Conservation (phyloP, 2,113 vertebrate species). For the Chrysochloris asiatica region DNA sequence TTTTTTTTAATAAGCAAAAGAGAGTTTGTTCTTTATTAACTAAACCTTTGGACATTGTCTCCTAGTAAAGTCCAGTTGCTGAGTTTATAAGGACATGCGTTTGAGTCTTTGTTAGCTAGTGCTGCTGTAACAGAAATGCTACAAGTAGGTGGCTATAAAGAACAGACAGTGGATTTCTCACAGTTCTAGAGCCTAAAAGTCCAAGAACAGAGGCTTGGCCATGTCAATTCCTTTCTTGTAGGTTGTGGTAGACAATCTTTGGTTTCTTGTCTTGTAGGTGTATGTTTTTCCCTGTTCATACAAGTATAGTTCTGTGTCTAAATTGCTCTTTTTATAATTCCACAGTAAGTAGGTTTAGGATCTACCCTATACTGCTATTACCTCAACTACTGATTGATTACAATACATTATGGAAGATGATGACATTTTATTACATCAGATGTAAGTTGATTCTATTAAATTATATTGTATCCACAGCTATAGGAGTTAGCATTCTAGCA, state of each 20-base stretch:
- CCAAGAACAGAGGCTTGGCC: neutral
- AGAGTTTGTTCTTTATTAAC: neutral
- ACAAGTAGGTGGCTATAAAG: neutral
- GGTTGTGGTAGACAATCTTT: neutral
- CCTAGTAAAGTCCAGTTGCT: neutral
- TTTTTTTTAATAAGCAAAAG: neutral
- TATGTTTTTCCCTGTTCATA: neutral
- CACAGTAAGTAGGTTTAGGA: neutral
- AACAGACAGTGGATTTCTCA: neutral
- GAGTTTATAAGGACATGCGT: neutral
- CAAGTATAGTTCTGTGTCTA: neutral
- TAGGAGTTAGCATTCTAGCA: neutral
- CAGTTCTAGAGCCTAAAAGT: neutral
- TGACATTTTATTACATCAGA: neutral
- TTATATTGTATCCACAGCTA: neutral
- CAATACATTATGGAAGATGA: neutral
- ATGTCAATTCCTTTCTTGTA: neutral
- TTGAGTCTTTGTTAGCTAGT: neutral
- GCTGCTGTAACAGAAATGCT: neutral
- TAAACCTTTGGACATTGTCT: neutral
- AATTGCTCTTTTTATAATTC: neutral
- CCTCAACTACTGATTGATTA: neutral
- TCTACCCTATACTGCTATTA: neutral
- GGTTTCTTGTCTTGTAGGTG: neutral
- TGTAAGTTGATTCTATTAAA: neutral